phyloP scores from a whole-genome alignment of 1,140 invertebrate genomes.

The Thalassaphorura encarpata region DNA sequence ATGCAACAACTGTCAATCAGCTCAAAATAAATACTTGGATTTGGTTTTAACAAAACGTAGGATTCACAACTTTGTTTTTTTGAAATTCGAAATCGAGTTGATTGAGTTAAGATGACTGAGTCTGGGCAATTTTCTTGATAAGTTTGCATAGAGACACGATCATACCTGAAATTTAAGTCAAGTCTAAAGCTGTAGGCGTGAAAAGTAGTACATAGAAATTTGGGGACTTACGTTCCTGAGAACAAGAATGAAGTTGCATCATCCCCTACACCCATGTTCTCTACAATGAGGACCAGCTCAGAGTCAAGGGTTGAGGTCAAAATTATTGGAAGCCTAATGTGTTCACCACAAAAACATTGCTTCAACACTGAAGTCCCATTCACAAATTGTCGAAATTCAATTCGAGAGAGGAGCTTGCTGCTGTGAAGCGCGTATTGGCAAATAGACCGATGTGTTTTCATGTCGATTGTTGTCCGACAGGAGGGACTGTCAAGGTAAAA shows the following conservation, averaged over 20 bases:
- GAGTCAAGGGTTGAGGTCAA: neutral
- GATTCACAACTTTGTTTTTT: neutral
- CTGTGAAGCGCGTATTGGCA: neutral
- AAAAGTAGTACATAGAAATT: neutral
- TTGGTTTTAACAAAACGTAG: neutral
- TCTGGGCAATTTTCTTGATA: neutral
- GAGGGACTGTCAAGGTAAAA: neutral
- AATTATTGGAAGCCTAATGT: neutral
- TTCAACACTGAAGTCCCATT: neutral
- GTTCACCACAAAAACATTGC: neutral
- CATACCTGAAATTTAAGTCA: neutral
- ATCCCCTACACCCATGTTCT: neutral
- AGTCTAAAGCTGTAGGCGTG: neutral
- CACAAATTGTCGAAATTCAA: neutral
- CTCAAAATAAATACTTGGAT: neutral
- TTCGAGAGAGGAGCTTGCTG: neutral
- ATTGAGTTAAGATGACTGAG: neutral
- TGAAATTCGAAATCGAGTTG: neutral
- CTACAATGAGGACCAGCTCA: neutral
- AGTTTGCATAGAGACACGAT: neutral
- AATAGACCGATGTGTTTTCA: neutral
- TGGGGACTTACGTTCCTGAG: neutral
- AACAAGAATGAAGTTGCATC: neutral
- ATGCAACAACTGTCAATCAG: neutral
- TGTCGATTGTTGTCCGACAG: neutral